A percentile compares a stretch with the other conserved stretches of the same genome.
Conservation (phyloP, 1,140 invertebrate species). For the Patella vulgata region DNA sequence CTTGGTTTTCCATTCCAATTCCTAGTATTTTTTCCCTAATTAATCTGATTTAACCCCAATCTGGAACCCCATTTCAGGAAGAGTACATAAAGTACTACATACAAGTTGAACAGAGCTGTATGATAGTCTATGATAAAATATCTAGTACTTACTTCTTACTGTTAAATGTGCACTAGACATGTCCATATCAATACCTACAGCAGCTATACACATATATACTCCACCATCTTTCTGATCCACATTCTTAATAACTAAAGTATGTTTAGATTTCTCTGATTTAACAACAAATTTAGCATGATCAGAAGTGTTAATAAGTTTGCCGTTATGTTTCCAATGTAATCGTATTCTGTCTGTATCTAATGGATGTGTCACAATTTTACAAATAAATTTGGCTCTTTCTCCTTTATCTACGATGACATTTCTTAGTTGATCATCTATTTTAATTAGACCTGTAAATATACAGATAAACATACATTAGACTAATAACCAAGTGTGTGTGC, state of each 20-base stretch:
- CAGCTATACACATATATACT: constrained; percentile 91
- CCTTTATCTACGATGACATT: constrained; percentile 34
- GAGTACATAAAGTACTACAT: too few species aligned
- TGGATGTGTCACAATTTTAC: constrained; percentile 19
- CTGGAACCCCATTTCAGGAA: too few species aligned
- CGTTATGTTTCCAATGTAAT: constrained; percentile 38
- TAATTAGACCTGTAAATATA: constrained; percentile 21
- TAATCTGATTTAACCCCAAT: too few species aligned
- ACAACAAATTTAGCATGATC: constrained; percentile 18
- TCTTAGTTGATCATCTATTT: constrained; percentile 30
- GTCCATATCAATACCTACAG: constrained; percentile 85
- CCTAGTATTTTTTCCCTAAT: too few species aligned
- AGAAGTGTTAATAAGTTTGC: constrained; percentile 13
- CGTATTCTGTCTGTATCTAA: constrained; percentile 14
- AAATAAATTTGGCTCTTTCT: constrained; percentile 36
- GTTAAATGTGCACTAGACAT: constrained; percentile 84
- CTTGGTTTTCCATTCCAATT: too few species aligned
- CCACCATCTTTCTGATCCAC: constrained; percentile 94
- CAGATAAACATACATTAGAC: background rate
- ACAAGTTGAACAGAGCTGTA: too few species aligned
- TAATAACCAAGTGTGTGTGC: too few species aligned
- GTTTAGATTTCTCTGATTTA: constrained; percentile 28
- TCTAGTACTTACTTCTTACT: constrained; percentile 82
- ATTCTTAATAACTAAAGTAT: constrained; percentile 87
- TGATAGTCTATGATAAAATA: too few species aligned